Evolutionary conservation across 2,113 vertebrate genomes (phyloP).

Genomic region (Nanorana parkeri): DNA sequence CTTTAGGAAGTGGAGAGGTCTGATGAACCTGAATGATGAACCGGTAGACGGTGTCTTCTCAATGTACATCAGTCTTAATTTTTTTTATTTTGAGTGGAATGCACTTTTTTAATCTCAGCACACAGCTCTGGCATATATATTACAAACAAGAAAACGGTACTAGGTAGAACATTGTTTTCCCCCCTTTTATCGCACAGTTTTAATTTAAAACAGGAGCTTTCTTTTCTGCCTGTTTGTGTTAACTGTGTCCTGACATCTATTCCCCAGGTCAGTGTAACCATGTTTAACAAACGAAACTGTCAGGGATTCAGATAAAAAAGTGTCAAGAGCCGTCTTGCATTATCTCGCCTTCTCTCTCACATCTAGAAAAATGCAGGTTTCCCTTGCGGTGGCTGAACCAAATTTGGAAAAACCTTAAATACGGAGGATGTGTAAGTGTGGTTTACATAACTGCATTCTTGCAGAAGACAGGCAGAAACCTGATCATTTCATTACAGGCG

Average conservation of each 20-base stretch:
- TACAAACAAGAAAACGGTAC: background rate
- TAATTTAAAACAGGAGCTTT: conserved; percentile 69
- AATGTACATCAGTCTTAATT: too few relatives aligned
- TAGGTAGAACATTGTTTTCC: conserved; percentile 32
- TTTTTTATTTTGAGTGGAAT: too few relatives aligned
- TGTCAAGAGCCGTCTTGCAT: background rate
- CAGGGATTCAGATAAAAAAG: background rate
- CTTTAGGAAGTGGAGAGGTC: too few relatives aligned
- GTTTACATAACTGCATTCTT: conserved; percentile 23
- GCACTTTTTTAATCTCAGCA: too few relatives aligned
- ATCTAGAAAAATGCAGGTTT: conserved; percentile 49
- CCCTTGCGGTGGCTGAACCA: conserved; percentile 8
- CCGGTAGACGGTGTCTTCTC: too few relatives aligned
- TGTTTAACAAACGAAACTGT: background rate
- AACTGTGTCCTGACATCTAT: conserved; percentile 66
- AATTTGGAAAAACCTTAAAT: conserved; percentile 37
- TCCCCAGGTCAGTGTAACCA: background rate
- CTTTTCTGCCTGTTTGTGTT: conserved; percentile 81
- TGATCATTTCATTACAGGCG: conserved; percentile 43
- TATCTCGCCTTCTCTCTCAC: background rate
- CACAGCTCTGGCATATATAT: background rate
- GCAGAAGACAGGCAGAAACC: conserved; percentile 24
- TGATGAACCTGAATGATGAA: too few relatives aligned
- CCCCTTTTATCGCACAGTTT: background rate
- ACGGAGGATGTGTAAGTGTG: conserved; percentile 39